Percentiles rank a stretch among this genome's conserved stretches.
Evolutionary conservation across 2,888 invertebrate species (phyloP).

Genomic region (Tribolium freemani): DNA sequence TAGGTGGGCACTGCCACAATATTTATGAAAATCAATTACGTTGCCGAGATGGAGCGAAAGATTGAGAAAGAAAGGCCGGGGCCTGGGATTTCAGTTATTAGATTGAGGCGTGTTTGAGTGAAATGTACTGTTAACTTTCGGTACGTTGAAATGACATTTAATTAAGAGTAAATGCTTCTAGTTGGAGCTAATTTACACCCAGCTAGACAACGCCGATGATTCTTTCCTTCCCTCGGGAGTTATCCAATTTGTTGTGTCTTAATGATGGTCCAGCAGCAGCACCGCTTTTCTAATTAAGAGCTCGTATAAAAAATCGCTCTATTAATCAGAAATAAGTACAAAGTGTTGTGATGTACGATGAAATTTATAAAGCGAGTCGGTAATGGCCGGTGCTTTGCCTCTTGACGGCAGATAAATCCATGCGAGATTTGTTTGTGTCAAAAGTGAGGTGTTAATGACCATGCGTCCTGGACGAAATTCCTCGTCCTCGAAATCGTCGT

Average conservation of each 20-base stretch:
- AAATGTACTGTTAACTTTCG: conserved; percentile 27
- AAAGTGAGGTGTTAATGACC: conserved; percentile 60
- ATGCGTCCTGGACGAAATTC: conserved; percentile 6
- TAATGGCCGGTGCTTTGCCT: conserved; percentile 45
- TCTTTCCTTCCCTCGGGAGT: background rate
- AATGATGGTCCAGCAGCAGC: conserved; percentile 1
- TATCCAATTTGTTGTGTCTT: conserved; percentile 6
- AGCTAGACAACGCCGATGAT: background rate
- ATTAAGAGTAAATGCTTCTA: conserved; percentile 5
- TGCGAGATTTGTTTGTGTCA: conserved; percentile 58
- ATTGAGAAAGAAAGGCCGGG: background rate
- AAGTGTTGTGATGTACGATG: conserved; percentile 37
- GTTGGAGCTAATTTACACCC: background rate
- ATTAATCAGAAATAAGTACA: conserved; percentile 45
- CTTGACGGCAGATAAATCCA: conserved; percentile 62
- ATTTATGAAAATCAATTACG: conserved; percentile 23
- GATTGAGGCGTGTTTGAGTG: conserved; percentile 2
- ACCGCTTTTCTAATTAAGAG: conserved; percentile 43
- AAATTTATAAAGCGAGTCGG: conserved; percentile 47
- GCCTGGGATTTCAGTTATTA: background rate
- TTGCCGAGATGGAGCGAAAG: background rate
- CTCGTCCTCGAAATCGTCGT: background rate
- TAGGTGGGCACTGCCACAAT: background rate
- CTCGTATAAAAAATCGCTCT: conserved; percentile 45
- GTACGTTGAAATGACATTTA: conserved; percentile 31